Evolutionary conservation across 2,113 vertebrate species (phyloP).

Genomic region (Oncorhynchus kisutch): DNA sequence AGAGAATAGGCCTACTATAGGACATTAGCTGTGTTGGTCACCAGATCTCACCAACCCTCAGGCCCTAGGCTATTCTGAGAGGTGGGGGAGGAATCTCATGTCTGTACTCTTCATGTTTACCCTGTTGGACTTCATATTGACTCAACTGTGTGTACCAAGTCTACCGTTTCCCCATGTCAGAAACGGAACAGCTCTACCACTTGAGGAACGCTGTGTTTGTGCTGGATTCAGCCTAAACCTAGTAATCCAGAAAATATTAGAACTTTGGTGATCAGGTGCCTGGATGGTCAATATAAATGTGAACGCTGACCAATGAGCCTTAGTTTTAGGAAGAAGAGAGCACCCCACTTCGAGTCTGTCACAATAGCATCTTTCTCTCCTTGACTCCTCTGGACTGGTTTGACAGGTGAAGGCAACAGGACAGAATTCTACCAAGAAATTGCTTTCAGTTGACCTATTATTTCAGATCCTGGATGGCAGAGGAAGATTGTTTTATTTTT

Average conservation of each 20-base stretch:
- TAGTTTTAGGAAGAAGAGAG: neutral
- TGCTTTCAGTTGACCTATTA: neutral
- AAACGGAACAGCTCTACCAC: neutral
- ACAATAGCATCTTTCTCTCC: neutral
- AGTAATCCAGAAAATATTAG: neutral
- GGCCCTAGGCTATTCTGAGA: neutral
- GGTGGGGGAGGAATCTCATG: neutral
- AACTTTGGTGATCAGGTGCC: neutral
- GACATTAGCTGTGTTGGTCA: neutral
- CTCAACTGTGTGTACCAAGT: slow-evolving; percentile 18
- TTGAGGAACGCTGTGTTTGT: neutral
- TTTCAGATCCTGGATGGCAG: neutral
- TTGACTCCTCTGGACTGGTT: neutral
- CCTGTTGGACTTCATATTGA: slow-evolving; percentile 49
- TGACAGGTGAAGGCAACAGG: too few relatives aligned
- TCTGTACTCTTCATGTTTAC: neutral
- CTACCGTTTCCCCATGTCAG: neutral
- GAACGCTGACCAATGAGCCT: neutral
- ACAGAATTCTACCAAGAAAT: neutral
- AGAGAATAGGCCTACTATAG: neutral
- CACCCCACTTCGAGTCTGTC: neutral
- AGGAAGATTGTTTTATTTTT: neutral
- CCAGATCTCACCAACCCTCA: neutral
- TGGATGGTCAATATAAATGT: neutral
- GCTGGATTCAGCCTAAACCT: neutral